Evolutionary conservation across 2,113 vertebrate genomes (phyloP).

Genomic region (Cheilinus undulatus): DNA sequence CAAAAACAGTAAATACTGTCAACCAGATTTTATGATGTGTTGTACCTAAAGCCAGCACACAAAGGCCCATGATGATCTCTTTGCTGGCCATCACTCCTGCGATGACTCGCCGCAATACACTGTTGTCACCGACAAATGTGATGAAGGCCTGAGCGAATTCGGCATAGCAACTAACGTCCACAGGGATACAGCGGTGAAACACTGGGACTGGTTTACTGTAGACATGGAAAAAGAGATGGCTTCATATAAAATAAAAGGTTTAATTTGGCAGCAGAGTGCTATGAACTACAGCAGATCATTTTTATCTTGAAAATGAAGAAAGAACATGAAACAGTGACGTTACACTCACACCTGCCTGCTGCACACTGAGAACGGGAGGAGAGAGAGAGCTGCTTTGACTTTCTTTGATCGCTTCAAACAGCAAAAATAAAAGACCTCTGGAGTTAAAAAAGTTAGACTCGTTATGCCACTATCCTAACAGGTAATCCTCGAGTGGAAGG

Average conservation of each 20-base stretch:
- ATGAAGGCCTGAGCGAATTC: conserved; percentile 94
- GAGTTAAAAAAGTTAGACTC: too few relatives aligned
- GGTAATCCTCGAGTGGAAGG: too few relatives aligned
- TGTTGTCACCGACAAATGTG: conserved; percentile 97
- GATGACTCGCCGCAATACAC: conserved; percentile 92
- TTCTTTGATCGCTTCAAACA: too few relatives aligned
- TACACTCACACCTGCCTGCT: too few relatives aligned
- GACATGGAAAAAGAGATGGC: conserved; percentile 6
- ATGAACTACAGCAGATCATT: too few relatives aligned
- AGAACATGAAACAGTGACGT: too few relatives aligned
- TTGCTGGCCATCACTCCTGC: conserved; percentile 98
- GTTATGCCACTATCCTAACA: too few relatives aligned
- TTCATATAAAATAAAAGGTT: too few relatives aligned
- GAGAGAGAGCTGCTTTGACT: too few relatives aligned
- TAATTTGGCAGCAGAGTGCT: background rate
- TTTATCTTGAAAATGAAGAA: too few relatives aligned
- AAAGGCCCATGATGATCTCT: conserved; percentile 99
- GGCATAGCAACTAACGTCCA: conserved; percentile 92
- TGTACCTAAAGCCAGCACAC: conserved; percentile 94
- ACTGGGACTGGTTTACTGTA: conserved; percentile 87
- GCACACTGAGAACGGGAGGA: too few relatives aligned
- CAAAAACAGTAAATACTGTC: background rate
- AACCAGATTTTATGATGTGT: conserved; percentile 26
- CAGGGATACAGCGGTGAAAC: conserved; percentile 95
- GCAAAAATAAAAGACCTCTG: too few relatives aligned